Conservation (phyloP, 2,797 vertebrate species). For the Mus caroli region DNA sequence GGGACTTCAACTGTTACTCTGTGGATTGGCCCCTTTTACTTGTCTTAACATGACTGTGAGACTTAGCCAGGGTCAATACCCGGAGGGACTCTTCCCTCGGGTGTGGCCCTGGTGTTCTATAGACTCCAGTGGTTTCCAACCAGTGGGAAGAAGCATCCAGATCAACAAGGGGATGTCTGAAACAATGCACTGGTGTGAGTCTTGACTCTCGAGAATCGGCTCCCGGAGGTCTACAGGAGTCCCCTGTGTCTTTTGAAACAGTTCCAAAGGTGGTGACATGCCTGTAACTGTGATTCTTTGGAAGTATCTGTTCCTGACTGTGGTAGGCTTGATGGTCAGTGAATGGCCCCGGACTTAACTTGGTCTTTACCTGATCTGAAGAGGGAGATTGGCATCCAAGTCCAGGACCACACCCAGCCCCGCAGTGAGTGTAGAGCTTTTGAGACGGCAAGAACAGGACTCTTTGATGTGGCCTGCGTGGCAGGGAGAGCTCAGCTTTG, state of each 20-base stretch:
- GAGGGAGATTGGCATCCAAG: neutral
- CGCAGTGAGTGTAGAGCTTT: neutral
- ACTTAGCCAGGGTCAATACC: neutral
- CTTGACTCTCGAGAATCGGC: neutral
- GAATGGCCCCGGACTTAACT: neutral
- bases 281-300: neutral
- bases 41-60: constrained; percentile 59
- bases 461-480: neutral
- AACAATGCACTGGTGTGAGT: neutral
- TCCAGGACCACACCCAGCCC: neutral
- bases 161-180: neutral
- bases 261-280: neutral
- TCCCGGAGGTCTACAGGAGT: neutral
- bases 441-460: neutral
- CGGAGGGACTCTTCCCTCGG: neutral
- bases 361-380: constrained; percentile 5
- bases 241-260: neutral
- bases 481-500: neutral
- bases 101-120: neutral
- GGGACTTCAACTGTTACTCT: constrained; percentile 82
- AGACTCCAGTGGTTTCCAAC: neutral
- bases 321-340: neutral
- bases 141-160: neutral
- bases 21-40: constrained; percentile 79
- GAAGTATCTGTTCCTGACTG: neutral